A percentile compares a stretch with the other conserved stretches of the same genome.
phyloP scores from a whole-genome alignment of 2,113 vertebrate species.

The Melanostigma gelatinosum region DNA sequence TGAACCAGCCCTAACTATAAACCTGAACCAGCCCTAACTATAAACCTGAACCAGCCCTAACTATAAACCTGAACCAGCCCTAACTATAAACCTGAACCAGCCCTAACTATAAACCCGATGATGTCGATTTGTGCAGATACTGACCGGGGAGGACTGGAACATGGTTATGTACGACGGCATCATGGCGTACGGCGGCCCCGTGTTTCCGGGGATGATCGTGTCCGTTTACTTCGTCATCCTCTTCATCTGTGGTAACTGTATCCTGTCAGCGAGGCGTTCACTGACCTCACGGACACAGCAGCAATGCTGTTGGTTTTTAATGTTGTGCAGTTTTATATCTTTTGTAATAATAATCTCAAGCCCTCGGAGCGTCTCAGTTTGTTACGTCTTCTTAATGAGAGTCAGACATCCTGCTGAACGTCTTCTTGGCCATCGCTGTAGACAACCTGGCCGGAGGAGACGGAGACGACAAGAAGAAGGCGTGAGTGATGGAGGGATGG shows the following conservation, averaged over 20 bases:
- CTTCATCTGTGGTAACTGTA: slow-evolving; percentile 97
- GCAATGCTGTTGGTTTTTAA: background rate
- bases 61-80: background rate
- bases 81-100: background rate
- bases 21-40: background rate
- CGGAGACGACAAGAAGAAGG: slow-evolving; percentile 77
- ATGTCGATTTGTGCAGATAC: slow-evolving; percentile 80
- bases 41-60: background rate
- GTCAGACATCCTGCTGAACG: slow-evolving; percentile 83
- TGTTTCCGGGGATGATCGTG: slow-evolving; percentile 94
- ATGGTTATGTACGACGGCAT: slow-evolving; percentile 96
- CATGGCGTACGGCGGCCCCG: slow-evolving; percentile 93
- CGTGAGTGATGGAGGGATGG: slow-evolving; percentile 64
- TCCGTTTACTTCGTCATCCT: slow-evolving; percentile 95
- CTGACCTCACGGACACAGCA: background rate
- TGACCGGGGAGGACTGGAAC: slow-evolving; percentile 97
- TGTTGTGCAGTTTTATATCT: too few species aligned
- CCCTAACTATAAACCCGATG: background rate
- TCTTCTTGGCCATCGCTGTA: slow-evolving; percentile 85
- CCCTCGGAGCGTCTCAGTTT: too few species aligned
- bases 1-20: background rate
- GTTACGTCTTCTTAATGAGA: slow-evolving; percentile 45
- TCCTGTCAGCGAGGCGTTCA: slow-evolving; percentile 68
- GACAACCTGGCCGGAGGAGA: slow-evolving; percentile 83
- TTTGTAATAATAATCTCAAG: too few species aligned